Conservation (phyloP, 2,888 invertebrate genomes). For the Euspilapteryx auroguttella region DNA sequence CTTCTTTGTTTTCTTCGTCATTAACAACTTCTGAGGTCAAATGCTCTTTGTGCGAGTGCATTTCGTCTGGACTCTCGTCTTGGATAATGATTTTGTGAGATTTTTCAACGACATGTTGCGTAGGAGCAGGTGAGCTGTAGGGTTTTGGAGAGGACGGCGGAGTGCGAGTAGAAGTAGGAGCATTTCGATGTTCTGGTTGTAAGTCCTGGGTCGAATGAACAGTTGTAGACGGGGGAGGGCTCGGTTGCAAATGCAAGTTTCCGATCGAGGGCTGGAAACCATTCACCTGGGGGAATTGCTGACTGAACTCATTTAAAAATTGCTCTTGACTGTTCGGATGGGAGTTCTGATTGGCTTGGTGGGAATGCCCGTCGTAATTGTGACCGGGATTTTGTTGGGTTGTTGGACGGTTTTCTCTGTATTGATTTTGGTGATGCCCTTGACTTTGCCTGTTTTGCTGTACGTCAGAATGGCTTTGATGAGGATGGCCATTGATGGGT, state of each 20-base stretch:
- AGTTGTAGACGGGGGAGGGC: no score
- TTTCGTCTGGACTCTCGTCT: constrained; percentile 30
- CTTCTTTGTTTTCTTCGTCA: constrained; percentile 39
- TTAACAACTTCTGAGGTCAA: constrained; percentile 24
- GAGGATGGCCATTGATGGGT: constrained; percentile 30
- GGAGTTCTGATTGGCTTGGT: no score
- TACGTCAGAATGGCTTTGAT: constrained; percentile 18
- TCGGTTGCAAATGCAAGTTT: no score
- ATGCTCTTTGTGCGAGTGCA: constrained; percentile 24
- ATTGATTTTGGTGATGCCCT: constrained; percentile 9
- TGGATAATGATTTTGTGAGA: constrained; percentile 32
- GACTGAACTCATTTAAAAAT: no score
- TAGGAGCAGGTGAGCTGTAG: constrained; percentile 7
- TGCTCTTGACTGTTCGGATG: no score
- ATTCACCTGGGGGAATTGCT: no score
- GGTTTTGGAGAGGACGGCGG: not conserved
- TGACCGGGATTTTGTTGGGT: constrained; percentile 9
- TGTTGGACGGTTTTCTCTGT: constrained; percentile 5
- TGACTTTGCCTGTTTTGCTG: not conserved
- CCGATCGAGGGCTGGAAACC: no score
- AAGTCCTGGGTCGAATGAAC: no score
- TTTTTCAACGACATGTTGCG: constrained; percentile 27
- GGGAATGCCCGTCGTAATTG: constrained; percentile 8
- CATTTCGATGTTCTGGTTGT: no score
- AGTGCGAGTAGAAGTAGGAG: no score